Evolutionary conservation across 2,797 vertebrate genomes (phyloP), one percentile per base, ranked within the genome.

Genomic region (Calcarius lapponicus): DNA sequence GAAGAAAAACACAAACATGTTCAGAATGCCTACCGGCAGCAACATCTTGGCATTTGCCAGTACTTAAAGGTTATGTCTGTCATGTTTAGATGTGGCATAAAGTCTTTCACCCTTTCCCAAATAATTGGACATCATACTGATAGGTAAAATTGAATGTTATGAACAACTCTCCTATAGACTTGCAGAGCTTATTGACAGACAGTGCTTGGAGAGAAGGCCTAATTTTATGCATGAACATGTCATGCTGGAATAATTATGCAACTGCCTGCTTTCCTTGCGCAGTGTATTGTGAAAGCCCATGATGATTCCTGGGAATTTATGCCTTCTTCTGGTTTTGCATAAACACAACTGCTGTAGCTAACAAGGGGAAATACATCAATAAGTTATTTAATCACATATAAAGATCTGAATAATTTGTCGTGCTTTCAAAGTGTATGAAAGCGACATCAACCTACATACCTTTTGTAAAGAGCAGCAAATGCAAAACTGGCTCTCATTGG

Each of bases 21-120:
- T 96, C 74, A 65, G 91, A 95, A 97, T 97, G 94, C 88, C 90
- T 97, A 95, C 84, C 2, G 21, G 95, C 91, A 93, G 88, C 94
- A 96, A 91, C 72, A 93, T 91, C 96, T 93, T 93, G 83, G 94
- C 94, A 95, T 96, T 97, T 97, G 97, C 94, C 96, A 96, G 93
- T 96, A 96, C 95, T 97, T 97, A 98, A 98, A 98, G 97, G 97
- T 98, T 98, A 97, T 91, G 89, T 94, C 96, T 96, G 34, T 98
- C 97, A 97, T 86, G 80, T 92, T 88, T 91, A 95, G 94, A 97
- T 96, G 95, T 96, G 96, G 94, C 94, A 95, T 96, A 88, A 97
- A 97, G 95, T 97, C 94, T 96, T 98, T 97, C 97, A 97, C 94
- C 95, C 96, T 98, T 97, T 97, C 96, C 70, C 96, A 96, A 97